phyloP scores from a whole-genome alignment of 2,113 vertebrate genomes.

The Perca schrenkii region DNA sequence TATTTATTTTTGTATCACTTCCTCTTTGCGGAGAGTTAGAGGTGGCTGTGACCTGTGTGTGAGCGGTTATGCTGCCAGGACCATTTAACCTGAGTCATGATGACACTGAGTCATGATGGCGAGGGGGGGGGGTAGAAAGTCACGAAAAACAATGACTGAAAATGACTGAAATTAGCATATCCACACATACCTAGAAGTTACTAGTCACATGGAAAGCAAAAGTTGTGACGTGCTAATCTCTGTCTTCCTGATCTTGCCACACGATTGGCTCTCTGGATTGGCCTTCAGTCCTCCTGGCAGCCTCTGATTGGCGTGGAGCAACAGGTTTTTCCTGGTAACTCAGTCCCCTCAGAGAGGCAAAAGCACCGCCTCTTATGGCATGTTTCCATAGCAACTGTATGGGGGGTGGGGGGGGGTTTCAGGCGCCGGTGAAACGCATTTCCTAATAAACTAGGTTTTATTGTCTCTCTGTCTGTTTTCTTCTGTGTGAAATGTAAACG shows the following conservation, averaged over 20 bases:
- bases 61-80: conserved; percentile 9
- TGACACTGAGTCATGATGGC: conserved; percentile 17
- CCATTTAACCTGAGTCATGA: conserved; percentile 42
- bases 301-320: conserved; percentile 53
- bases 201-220: conserved; percentile 20
- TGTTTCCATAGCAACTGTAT: conserved; percentile 68
- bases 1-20: conserved; percentile 44
- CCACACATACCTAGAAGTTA: neutral
- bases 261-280: conserved; percentile 5
- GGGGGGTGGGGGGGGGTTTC: conserved; percentile 13
- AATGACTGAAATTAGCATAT: neutral
- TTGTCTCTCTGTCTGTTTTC: conserved; percentile 49
- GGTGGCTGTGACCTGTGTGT: conserved; percentile 43
- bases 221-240: neutral
- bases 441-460: conserved; percentile 70
- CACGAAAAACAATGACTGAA: neutral
- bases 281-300: conserved; percentile 42
- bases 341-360: conserved; percentile 41
- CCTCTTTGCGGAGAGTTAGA: conserved; percentile 25
- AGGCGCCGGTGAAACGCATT: conserved; percentile 61
- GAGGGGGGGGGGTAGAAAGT: neutral
- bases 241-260: neutral
- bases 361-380: conserved; percentile 39
- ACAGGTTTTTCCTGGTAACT: conserved; percentile 46
- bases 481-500: conserved; percentile 53